phyloP scores from a whole-genome alignment of 2,113 vertebrate genomes.

The Erpornis zantholeuca region DNA sequence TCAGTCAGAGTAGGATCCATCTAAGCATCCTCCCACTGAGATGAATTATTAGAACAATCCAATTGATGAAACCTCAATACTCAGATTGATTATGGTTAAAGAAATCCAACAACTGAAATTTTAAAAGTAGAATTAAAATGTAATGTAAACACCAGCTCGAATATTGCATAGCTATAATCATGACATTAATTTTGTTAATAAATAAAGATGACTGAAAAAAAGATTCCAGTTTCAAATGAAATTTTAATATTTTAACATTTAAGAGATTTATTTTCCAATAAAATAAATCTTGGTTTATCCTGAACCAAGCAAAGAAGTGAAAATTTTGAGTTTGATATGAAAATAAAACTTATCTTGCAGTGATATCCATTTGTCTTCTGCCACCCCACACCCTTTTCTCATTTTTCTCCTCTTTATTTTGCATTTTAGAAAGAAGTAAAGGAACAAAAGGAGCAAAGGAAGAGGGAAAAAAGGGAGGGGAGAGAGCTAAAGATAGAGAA shows the following conservation, averaged over 20 bases:
- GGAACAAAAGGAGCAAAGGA: background rate
- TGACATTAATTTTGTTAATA: background rate
- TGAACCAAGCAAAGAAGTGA: background rate
- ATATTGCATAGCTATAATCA: background rate
- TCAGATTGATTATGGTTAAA: background rate
- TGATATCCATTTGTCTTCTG: background rate
- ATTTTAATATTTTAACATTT: background rate
- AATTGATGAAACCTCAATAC: background rate
- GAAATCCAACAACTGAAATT: background rate
- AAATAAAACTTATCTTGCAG: background rate
- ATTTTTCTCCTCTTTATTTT: background rate
- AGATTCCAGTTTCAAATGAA: background rate
- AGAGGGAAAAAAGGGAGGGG: accelerated
- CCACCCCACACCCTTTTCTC: accelerated
- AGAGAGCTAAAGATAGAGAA: background rate
- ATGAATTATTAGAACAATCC: background rate
- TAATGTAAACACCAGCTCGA: background rate
- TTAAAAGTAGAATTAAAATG: background rate
- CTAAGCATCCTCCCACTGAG: background rate
- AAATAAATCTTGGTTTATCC: too few relatives aligned
- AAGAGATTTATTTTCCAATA: background rate
- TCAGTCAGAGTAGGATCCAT: background rate
- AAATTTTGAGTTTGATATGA: background rate
- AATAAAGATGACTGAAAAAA: background rate
- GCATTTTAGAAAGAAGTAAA: background rate